Evolutionary conservation across 2,888 invertebrate genomes (phyloP), one percentile per base, ranked within the genome.

Genomic region (Malacosoma neustria): DNA sequence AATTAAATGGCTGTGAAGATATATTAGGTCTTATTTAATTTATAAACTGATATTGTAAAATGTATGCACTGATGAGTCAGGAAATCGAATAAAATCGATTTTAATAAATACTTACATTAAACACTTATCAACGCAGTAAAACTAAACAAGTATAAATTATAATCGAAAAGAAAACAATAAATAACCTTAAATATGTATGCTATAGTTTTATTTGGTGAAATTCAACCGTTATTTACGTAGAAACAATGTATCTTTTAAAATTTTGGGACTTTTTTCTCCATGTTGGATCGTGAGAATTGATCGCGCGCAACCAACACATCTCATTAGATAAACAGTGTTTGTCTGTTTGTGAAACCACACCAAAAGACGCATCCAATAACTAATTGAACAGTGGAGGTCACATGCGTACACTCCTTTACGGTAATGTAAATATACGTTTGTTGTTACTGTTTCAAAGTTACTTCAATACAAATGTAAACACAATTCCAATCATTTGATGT

Each of bases 191-290:
- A n/a, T n/a, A n/a, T n/a, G n/a, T n/a, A n/a, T n/a, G n/a, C n/a
- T n/a, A n/a, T n/a, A n/a, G 22, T 22, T 64, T 68, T 69, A 64
- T 60, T 57, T 50, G 46, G 57, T 68, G 70, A 74, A 72, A 72
- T 72, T 71, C 61, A 70, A 73, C 70, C 65, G 68, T 63, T 75
- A 72, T 76, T 76, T 79, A 75, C 74, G 69, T 75, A 68, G 69
- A 74, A 71, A 76, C 76, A 77, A 76, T 76, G 75, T 74, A 72
- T 72, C 75, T 70, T 76, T 77, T 71, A 59, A 73, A 71, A 68
- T 66, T 69, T 67, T 68, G 61, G 64, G 68, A 68, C 57, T 59
- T 64, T 73, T 72, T 76, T 60, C 52, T 50, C 63, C 49, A 56
- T 54, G 57, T 64, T 49, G 69, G 80, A 70, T 66, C 82, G 82